phyloP scores from a whole-genome alignment of 2,113 vertebrate species.

The Colius striatus region DNA sequence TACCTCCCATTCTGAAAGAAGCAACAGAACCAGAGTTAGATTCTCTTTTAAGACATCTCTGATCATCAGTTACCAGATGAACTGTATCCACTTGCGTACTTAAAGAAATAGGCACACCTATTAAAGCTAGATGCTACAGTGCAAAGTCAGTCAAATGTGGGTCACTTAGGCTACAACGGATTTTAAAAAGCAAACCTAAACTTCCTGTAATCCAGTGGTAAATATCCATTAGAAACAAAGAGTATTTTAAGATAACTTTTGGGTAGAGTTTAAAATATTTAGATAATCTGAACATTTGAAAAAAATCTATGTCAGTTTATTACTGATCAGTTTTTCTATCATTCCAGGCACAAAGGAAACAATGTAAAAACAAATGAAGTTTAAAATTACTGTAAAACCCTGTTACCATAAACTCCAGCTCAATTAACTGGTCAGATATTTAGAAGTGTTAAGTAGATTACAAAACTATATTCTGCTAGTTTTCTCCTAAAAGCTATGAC shows the following conservation, averaged over 20 bases:
- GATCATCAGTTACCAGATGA: not conserved
- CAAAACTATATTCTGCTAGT: not conserved
- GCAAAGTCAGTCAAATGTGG: not conserved
- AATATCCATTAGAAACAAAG: not conserved
- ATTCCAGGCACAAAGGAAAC: not conserved
- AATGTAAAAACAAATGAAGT: not conserved
- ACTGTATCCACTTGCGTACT: not conserved
- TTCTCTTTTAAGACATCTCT: not conserved
- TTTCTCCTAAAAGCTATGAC: not conserved
- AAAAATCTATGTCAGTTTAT: not conserved
- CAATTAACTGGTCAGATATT: not conserved
- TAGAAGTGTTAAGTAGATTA: not conserved
- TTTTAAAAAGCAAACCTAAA: not conserved
- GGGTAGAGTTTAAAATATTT: not conserved
- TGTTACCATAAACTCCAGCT: not conserved
- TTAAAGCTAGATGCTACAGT: not conserved
- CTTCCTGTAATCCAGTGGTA: not conserved
- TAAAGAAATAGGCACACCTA: not conserved
- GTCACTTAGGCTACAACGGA: not conserved
- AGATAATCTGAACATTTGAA: not conserved
- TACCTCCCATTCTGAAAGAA: constrained; percentile 92
- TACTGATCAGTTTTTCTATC: not conserved
- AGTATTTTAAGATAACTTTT: not conserved
- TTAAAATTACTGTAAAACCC: not conserved
- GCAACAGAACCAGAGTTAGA: not conserved